Conservation (phyloP, 2,888 invertebrate genomes). For the Vanessa cardui region DNA sequence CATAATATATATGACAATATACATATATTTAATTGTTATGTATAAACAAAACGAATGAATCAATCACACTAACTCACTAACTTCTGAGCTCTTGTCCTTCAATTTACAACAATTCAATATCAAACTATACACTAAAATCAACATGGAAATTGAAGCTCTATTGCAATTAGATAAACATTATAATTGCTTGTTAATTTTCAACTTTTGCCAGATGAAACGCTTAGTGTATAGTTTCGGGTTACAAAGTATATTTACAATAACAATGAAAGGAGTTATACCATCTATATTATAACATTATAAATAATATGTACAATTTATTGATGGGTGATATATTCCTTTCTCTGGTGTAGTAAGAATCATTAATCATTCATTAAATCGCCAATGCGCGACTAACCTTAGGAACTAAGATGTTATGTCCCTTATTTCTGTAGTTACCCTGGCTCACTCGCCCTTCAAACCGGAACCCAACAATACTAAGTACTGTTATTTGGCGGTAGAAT, state of each 20-base stretch:
- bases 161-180: background rate
- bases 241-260: conserved; percentile 15
- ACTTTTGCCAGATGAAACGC: background rate
- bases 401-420: too few species aligned
- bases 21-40: background rate
- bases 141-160: background rate
- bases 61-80: conserved; percentile 19
- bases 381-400: too few species aligned
- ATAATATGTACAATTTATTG: too few species aligned
- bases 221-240: conserved; percentile 18
- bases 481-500: too few species aligned
- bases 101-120: too few species aligned
- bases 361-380: too few species aligned
- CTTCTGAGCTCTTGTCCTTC: conserved; percentile 16
- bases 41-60: conserved; percentile 19
- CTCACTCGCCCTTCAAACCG: too few species aligned
- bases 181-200: background rate
- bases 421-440: too few species aligned
- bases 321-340: too few species aligned
- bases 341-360: too few species aligned
- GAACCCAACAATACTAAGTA: too few species aligned
- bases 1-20: background rate
- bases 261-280: conserved; percentile 18
- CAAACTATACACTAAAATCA: background rate
- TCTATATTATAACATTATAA: too few species aligned